These are phyloP conservation scores for Dromius quadrimaculatus DNA, from an alignment of 2,888 invertebrate species.

Conservation along the genomic window DNA sequence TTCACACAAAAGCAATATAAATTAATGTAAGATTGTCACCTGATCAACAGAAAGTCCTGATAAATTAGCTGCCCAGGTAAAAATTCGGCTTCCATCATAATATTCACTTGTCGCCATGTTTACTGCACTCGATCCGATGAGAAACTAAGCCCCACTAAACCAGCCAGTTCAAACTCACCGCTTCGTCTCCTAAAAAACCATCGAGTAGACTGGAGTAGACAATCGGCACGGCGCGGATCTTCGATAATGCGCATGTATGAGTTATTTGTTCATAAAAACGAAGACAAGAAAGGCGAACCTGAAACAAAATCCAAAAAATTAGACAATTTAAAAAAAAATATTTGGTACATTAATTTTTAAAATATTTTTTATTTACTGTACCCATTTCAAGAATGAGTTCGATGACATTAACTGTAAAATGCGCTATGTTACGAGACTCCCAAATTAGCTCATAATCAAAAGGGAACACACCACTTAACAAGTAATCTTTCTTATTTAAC, in stretches of 20 bases:
- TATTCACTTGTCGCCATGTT: conserved; percentile 56
- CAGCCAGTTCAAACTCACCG: too few species aligned
- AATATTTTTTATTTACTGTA: background rate
- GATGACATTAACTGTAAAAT: conserved; percentile 42
- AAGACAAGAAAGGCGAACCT: conserved; percentile 4
- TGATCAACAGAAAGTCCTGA: conserved; percentile 83
- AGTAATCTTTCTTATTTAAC: conserved; percentile 16
- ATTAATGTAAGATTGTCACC: conserved; percentile 68
- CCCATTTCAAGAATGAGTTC: conserved; percentile 2
- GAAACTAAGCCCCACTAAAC: conserved; percentile 28
- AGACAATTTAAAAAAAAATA: background rate
- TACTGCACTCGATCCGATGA: conserved; percentile 19
- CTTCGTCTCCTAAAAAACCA: too few species aligned
- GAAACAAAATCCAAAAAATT: conserved; percentile 7
- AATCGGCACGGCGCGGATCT: conserved; percentile 4
- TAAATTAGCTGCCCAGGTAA: conserved; percentile 76
- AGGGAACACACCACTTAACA: conserved; percentile 27
- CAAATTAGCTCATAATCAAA: conserved; percentile 12
- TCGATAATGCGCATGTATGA: background rate
- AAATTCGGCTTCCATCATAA: conserved; percentile 80
- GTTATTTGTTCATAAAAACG: background rate
- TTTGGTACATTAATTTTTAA: background rate
- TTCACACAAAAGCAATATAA: background rate
- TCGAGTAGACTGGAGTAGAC: too few species aligned
- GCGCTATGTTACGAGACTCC: conserved; percentile 3